Conservation (phyloP, 2,888 invertebrate species). For the Clitarchus hookeri region DNA sequence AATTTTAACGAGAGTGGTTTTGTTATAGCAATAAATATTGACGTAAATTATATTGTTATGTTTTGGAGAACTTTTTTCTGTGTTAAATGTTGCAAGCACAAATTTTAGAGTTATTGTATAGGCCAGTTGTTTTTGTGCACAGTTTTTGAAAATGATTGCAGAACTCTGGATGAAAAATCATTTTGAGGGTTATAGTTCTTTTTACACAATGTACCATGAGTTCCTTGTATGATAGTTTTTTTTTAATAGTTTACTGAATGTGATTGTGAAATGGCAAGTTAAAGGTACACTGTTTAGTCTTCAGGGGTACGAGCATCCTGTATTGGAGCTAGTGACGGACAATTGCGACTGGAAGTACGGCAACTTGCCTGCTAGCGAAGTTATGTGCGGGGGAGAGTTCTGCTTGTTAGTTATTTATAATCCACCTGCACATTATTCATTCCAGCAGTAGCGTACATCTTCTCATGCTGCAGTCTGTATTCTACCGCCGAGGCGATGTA, state of each 20-base stretch:
- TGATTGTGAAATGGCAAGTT: not conserved
- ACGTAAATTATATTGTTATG: not conserved
- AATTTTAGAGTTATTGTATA: not conserved
- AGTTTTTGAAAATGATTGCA: not conserved
- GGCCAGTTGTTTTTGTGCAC: constrained; percentile 1
- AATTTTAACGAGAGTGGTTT: not conserved
- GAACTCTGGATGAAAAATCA: not conserved
- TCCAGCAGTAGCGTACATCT: not conserved
- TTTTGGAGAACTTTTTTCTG: constrained; percentile 14
- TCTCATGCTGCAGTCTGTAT: not conserved
- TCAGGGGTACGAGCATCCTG: not conserved
- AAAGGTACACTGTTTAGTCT: not conserved
- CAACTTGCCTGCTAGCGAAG: not conserved
- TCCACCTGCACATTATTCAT: not conserved
- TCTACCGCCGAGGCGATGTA: not conserved
- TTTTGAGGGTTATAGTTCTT: constrained; percentile 1
- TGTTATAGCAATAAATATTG: constrained; percentile 14
- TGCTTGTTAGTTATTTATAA: not conserved
- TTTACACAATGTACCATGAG: not conserved
- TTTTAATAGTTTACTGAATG: not conserved
- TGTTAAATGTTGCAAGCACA: not conserved
- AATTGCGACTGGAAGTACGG: not conserved
- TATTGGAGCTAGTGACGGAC: no score
- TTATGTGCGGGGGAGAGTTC: not conserved
- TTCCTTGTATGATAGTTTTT: constrained; percentile 9